phyloP scores from a whole-genome alignment of 2,113 vertebrate genomes.

The Dasyornis broadbenti region DNA sequence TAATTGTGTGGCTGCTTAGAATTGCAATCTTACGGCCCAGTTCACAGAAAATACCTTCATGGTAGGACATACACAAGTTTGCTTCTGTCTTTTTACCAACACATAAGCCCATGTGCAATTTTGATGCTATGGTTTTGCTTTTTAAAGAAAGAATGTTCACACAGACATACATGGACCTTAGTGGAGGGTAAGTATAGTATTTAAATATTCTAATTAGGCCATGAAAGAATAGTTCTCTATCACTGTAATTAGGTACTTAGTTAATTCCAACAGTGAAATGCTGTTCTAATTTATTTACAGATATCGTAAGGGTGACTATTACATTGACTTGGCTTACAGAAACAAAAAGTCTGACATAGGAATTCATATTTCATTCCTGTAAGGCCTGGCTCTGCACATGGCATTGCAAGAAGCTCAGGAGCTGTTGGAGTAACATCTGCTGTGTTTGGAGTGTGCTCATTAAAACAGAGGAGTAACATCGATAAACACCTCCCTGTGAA shows the following conservation, averaged over 20 bases:
- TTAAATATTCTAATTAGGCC: constrained; percentile 55
- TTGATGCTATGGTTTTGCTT: not conserved
- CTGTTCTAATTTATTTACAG: constrained; percentile 42
- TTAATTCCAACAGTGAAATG: constrained; percentile 26
- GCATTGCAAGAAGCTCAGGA: not conserved
- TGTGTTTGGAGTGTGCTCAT: not conserved
- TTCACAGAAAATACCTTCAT: constrained; percentile 57
- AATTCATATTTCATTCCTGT: constrained; percentile 43
- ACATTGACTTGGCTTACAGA: not conserved
- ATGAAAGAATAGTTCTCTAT: constrained; percentile 33
- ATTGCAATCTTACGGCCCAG: constrained; percentile 67
- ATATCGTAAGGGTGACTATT: constrained; percentile 61
- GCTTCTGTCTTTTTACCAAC: not conserved
- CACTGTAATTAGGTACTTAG: constrained; percentile 47
- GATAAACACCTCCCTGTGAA: not conserved
- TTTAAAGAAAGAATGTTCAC: constrained; percentile 27
- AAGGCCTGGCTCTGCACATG: not conserved
- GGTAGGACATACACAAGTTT: constrained; percentile 50
- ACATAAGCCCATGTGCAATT: not conserved
- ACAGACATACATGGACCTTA: not conserved
- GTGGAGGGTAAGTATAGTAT: constrained; percentile 36
- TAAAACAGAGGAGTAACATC: not conserved
- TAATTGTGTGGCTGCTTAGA: constrained; percentile 76
- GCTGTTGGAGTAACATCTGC: constrained; percentile 23
- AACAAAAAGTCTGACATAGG: not conserved